Conservation (phyloP, 2,113 vertebrate species). For the Gila orcuttii region DNA sequence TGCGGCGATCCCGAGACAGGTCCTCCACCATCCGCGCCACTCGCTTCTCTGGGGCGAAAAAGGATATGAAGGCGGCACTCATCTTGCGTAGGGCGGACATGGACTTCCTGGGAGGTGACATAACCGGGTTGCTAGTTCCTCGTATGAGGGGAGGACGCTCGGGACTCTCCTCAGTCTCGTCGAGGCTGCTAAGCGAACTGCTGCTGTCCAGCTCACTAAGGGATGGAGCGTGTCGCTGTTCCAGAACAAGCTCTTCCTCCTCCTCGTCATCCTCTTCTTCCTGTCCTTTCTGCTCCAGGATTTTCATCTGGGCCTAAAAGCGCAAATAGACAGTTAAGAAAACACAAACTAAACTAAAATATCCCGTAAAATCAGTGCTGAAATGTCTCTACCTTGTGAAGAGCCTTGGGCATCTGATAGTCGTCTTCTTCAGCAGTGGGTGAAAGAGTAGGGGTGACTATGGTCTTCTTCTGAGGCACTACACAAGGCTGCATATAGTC, state of each 20-base stretch:
- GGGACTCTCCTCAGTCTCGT: constrained; percentile 66
- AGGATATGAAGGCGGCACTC: constrained; percentile 74
- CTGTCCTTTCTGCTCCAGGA: not conserved
- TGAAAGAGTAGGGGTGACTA: constrained; percentile 37
- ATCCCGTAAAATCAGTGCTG: not conserved
- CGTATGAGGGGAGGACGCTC: constrained; percentile 55
- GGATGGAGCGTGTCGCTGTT: constrained; percentile 61
- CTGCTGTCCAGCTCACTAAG: constrained; percentile 73
- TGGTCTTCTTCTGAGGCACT: constrained; percentile 44
- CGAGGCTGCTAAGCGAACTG: constrained; percentile 77
- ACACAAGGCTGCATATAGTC: constrained; percentile 58
- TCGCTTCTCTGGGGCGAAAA: constrained; percentile 74
- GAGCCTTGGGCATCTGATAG: constrained; percentile 57
- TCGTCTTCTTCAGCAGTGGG: constrained; percentile 57
- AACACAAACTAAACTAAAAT: not conserved
- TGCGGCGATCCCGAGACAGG: constrained; percentile 66
- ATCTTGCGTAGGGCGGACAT: constrained; percentile 72
- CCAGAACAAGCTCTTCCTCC: constrained; percentile 57
- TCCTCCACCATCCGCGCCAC: constrained; percentile 65
- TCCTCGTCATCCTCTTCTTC: constrained; percentile 40
- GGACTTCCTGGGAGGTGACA: constrained; percentile 15
- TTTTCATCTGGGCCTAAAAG: constrained; percentile 21
- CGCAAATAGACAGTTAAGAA: not conserved
- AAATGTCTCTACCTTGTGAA: constrained; percentile 50
- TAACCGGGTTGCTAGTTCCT: constrained; percentile 51